These are phyloP conservation scores for Florisuga fusca DNA, from an alignment of 2,797 vertebrate genomes.

Conservation along the genomic window DNA sequence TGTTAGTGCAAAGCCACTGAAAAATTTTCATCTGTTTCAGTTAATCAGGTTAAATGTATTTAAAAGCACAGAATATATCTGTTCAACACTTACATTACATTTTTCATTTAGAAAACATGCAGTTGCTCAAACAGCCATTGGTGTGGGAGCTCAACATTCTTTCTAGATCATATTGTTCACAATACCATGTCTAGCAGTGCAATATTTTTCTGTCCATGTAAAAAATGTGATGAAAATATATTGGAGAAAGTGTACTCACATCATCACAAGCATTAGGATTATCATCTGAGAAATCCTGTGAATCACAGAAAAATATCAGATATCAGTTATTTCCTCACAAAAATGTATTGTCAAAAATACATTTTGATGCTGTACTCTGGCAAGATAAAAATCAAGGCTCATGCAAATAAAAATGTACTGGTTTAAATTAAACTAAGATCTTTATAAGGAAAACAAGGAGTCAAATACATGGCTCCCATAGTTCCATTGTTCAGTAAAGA, in stretches of 20 bases:
- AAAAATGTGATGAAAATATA: background rate
- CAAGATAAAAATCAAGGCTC: background rate
- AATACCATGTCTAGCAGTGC: background rate
- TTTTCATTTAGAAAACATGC: background rate
- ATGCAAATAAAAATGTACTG: background rate
- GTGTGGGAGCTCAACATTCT: background rate
- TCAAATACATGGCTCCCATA: background rate
- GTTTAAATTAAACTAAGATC: background rate
- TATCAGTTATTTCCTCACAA: constrained; percentile 27
- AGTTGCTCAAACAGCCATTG: background rate
- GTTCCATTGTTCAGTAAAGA: background rate
- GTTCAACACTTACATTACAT: background rate
- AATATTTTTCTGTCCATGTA: background rate
- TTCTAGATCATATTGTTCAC: background rate
- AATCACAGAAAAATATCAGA: constrained; percentile 32
- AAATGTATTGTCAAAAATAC: background rate
- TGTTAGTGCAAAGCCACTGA: background rate
- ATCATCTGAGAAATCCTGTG: constrained; percentile 15
- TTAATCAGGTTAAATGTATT: background rate
- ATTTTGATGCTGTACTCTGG: background rate
- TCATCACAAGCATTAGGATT: constrained; percentile 53
- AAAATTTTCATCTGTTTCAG: background rate
- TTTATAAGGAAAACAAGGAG: background rate
- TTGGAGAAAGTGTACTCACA: constrained; percentile 48
- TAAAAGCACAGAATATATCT: background rate